A percentile compares a stretch with the other conserved stretches of the same genome.
Evolutionary conservation across 2,888 invertebrate genomes (phyloP).

Genomic region (Xylocampa areola): DNA sequence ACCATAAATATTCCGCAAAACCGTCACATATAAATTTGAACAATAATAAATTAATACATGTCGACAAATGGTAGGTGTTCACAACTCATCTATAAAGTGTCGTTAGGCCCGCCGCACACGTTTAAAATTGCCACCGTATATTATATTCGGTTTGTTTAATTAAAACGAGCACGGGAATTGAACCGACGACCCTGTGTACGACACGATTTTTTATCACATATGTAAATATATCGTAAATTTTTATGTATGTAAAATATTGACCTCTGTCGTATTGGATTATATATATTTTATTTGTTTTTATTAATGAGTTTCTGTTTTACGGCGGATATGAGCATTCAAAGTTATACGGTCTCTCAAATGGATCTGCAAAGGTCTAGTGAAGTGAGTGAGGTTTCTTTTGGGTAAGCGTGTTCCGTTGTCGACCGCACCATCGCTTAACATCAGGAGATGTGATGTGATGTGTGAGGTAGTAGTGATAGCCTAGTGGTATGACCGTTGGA

Average conservation of each 20-base stretch:
- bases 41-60: constrained; percentile 62
- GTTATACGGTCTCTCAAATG: too few relatives aligned
- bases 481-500: too few relatives aligned
- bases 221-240: constrained; percentile 70
- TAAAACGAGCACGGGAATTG: constrained; percentile 72
- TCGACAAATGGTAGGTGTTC: constrained; percentile 59
- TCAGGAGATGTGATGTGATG: too few relatives aligned
- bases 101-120: constrained; percentile 60
- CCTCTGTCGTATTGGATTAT: constrained; percentile 37
- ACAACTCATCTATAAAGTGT: constrained; percentile 63
- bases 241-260: constrained; percentile 48
- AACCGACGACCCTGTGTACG: constrained; percentile 66
- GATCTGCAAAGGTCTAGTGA: too few relatives aligned
- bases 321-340: too few relatives aligned
- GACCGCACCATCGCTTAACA: too few relatives aligned
- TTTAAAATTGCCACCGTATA: constrained; percentile 73
- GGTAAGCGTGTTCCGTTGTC: too few relatives aligned
- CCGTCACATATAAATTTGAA: constrained; percentile 54
- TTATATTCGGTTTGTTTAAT: constrained; percentile 82
- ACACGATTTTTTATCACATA: constrained; percentile 72
- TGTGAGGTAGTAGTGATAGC: too few relatives aligned
- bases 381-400: too few relatives aligned
- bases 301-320: constrained; percentile 4
- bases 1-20: constrained; percentile 36
- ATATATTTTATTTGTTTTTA: constrained; percentile 16